Evolutionary conservation across 2,797 vertebrate species (phyloP), one percentile per base, ranked within the genome.

Genomic region (Ciconia nigra): DNA sequence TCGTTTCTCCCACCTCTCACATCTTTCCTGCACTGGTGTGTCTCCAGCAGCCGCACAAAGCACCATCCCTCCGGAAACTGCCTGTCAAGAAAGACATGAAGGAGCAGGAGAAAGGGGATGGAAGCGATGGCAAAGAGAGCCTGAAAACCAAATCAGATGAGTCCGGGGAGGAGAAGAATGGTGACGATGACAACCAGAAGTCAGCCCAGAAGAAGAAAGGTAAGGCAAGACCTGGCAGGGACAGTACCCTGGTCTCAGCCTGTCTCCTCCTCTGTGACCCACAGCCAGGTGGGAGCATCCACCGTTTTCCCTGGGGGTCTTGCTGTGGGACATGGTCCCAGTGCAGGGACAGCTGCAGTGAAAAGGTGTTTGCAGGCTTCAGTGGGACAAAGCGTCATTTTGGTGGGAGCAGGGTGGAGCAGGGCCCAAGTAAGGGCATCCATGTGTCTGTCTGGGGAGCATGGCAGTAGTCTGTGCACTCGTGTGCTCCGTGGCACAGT

Each of bases 141-240:
- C 99, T 99, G 65, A 99, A 99, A 98, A 98, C 99, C 89, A 99
- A 99, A 97, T 99, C 99, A 0, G 99, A 99, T 47, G 99, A 99
- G 96, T 99, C 99, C 0, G 99, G 99, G 79, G 99, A 99, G 83
- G 99, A 99, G 97, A 99, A 99, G 97, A 99, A 99, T 7, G 98
- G 99, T 1, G 99, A 99, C 0, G 99, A 99, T 29, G 99, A 99
- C 93, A 98, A 98, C 55, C 99, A 99, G 96, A 99, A 98, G 97
- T 99, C 99, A 5, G 98, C 99, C 5, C 98, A 99, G 61, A 99
- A 99, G 98, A 99, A 99, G 96, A 99, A 99, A 99, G 99, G 99
- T 99, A 70, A 97, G 93, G 77, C 91, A 46, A 69, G 33, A 61
- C 8, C 31, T 73, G 22, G 13, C 42, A 42, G 44, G 44, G 44